phyloP scores from a whole-genome alignment of 2,113 vertebrate genomes.

The Barbus barbus region DNA sequence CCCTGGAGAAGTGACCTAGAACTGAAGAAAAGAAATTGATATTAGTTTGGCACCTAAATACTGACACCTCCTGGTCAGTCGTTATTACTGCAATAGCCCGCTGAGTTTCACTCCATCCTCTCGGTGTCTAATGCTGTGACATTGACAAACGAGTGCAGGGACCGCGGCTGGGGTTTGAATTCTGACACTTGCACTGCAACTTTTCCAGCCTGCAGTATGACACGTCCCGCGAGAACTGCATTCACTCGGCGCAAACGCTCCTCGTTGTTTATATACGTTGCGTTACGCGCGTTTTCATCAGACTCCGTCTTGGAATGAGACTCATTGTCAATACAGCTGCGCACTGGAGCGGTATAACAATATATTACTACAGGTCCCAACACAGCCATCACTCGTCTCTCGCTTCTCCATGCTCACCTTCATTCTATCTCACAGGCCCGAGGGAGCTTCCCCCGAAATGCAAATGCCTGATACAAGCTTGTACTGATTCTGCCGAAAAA shows the following conservation, averaged over 20 bases:
- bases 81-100: conserved; percentile 53
- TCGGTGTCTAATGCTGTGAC: conserved; percentile 64
- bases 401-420: background rate
- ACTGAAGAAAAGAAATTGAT: conserved; percentile 63
- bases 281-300: conserved; percentile 29
- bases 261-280: background rate
- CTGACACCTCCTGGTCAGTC: conserved; percentile 73
- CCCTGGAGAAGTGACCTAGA: conserved; percentile 80
- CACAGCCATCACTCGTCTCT: background rate
- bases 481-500: background rate
- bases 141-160: conserved; percentile 72
- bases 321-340: background rate
- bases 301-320: conserved; percentile 4
- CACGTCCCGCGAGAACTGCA: background rate
- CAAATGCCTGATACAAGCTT: conserved; percentile 14
- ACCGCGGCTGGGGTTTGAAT: conserved; percentile 32
- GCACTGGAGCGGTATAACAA: conserved; percentile 17
- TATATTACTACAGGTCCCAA: conserved; percentile 32
- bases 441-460: conserved; percentile 25
- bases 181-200: conserved; percentile 15
- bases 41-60: conserved; percentile 52
- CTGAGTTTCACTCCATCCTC: conserved; percentile 66
- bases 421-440: conserved; percentile 17
- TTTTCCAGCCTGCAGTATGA: background rate
- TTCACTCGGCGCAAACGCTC: background rate